Evolutionary conservation across 2,113 vertebrate genomes (phyloP).

Genomic region (Antechinus flavipes): DNA sequence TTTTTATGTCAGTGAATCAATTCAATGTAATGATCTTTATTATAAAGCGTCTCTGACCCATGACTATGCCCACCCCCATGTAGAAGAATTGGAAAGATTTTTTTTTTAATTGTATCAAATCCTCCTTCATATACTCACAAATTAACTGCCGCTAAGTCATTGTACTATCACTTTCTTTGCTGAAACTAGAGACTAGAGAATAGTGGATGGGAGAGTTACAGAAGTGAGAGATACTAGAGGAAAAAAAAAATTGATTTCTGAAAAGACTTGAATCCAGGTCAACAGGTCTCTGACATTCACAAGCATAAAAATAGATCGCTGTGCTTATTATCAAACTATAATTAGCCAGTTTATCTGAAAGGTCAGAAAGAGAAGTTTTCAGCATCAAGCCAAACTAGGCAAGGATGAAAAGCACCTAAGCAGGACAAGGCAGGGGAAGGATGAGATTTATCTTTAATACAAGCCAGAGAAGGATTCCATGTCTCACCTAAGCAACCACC

Average conservation of each 20-base stretch:
- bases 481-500: not conserved
- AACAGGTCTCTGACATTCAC: conserved; percentile 32
- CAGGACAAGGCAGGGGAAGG: conserved; percentile 22
- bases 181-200: not conserved
- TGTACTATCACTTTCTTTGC: not conserved
- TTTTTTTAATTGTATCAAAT: not conserved
- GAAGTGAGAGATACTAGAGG: not conserved
- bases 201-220: not conserved
- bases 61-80: not conserved
- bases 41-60: not conserved
- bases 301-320: conserved; percentile 50
- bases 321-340: conserved; percentile 56
- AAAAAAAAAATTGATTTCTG: conserved; percentile 40
- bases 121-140: conserved; percentile 1
- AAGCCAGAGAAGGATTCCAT: not conserved
- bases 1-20: not conserved
- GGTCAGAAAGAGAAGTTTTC: conserved; percentile 30
- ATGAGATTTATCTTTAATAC: not conserved
- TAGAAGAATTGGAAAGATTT: not conserved
- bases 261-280: conserved; percentile 29
- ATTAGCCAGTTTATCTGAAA: conserved; percentile 51
- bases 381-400: conserved; percentile 17
- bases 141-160: not conserved
- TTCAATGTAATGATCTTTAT: not conserved
- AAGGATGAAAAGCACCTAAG: conserved; percentile 44